Evolutionary conservation across 2,797 vertebrate species (phyloP).

Genomic region (Syngnathus rostellatus): DNA sequence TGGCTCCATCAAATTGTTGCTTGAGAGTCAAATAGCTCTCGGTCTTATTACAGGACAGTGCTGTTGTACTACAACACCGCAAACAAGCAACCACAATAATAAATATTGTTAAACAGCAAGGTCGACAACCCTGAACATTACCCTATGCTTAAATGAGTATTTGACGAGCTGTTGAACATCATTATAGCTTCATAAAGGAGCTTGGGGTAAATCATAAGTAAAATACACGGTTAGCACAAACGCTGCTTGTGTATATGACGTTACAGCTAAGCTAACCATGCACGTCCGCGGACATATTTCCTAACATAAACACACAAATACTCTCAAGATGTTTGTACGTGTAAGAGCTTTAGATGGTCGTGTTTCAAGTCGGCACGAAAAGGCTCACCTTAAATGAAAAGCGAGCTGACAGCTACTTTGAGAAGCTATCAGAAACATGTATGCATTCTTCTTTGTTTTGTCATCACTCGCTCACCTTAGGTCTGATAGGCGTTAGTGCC

Average conservation of each 20-base stretch:
- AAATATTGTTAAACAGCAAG: background rate
- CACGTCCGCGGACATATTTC: too few relatives aligned
- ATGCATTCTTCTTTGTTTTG: background rate
- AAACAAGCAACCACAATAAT: background rate
- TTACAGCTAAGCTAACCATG: background rate
- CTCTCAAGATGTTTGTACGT: background rate
- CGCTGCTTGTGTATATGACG: background rate
- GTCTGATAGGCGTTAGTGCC: background rate
- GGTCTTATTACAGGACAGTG: background rate
- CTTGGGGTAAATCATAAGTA: background rate
- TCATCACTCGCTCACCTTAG: too few relatives aligned
- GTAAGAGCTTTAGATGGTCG: background rate
- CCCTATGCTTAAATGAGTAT: too few relatives aligned
- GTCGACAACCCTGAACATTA: background rate
- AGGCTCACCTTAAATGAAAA: constrained; percentile 2
- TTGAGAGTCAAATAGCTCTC: background rate
- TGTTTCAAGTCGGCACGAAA: background rate
- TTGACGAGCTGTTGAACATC: background rate
- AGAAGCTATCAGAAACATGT: background rate
- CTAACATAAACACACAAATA: background rate
- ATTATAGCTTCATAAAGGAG: background rate
- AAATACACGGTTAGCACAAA: background rate
- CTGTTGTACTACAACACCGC: background rate
- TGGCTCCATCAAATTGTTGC: background rate
- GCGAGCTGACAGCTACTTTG: background rate